A percentile compares a stretch with the other conserved stretches of the same genome.
Evolutionary conservation across 2,888 invertebrate genomes (phyloP).

Genomic region (Leptothorax acervorum): DNA sequence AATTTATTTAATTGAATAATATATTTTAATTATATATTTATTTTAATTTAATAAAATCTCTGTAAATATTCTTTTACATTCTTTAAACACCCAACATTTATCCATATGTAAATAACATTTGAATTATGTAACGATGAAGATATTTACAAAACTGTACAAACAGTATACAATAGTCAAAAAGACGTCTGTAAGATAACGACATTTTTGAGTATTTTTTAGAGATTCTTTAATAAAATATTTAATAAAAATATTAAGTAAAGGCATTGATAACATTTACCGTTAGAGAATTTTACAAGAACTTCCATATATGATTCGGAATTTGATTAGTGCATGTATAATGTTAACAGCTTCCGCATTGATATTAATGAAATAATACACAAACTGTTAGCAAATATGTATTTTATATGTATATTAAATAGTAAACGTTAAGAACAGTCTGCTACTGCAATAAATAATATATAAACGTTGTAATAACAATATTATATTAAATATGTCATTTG

Average conservation of each 20-base stretch:
- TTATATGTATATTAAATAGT: neutral
- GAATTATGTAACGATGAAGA: neutral
- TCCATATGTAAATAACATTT: neutral
- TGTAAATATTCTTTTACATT: neutral
- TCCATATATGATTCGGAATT: neutral
- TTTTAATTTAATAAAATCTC: neutral
- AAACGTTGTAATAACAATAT: neutral
- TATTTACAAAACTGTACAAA: conserved; percentile 7
- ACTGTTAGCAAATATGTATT: neutral
- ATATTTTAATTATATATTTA: neutral
- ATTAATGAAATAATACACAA: neutral
- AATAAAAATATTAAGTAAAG: conserved; percentile 8
- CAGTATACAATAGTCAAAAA: conserved; percentile 1
- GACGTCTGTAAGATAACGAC: neutral
- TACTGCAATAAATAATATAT: neutral
- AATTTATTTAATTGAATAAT: neutral
- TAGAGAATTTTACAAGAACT: neutral
- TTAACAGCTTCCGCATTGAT: conserved; percentile 5
- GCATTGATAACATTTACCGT: neutral
- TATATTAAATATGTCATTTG: neutral
- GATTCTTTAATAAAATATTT: neutral
- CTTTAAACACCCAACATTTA: neutral
- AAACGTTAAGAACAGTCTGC: neutral
- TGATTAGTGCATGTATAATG: neutral
- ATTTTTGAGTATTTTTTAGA: neutral